Evolutionary conservation across 2,888 invertebrate genomes (phyloP), one percentile per base, ranked within the genome.

Genomic region (Hypsopygia costalis): DNA sequence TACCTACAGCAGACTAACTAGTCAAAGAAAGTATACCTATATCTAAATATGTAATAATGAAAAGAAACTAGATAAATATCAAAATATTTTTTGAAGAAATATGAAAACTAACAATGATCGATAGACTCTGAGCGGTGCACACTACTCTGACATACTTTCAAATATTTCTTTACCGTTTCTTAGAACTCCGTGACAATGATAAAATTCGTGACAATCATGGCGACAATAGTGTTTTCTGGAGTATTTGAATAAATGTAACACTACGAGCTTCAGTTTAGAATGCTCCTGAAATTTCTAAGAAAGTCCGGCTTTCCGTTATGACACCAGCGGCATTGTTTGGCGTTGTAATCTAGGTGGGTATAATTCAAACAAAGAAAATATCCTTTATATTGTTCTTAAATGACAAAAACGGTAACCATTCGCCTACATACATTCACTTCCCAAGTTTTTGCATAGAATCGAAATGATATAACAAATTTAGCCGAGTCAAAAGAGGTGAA

Each of bases 301-400:
- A 46, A 47, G 30, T 29, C 29, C 16, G 11, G 40, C 30, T 46
- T 40, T 43, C 58, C 59, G 58, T 62, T 61, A 58, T 59, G 55
- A 16, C 54, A 57, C 52, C 47, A 30, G 33, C 41, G 46, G 40
- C 43, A 51, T 52, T 51, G 47, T 58, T 49, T 51, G 35, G 40
- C 44, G 41, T 43, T 3, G 29, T 29, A 9, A 56, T 46, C 44
- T 46, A 42, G 42, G 43, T 46, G 32, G 25, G 22, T 44, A 52
- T 50, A 51, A 45, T 45, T 52, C 48, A 38, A 46, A 57, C 52
- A 58, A 56, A 56, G 55, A 49, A 44, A 30, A 22, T 40, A 44
- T 34, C 40, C 32, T 44, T 44, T 43, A 37, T 46, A 42, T 34
- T 37, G 33, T 11, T 36, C 34, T 36, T 43, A 36, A 31, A 31